Conservation (phyloP, 2,113 vertebrate species). For the Neodontobutis hainanensis region DNA sequence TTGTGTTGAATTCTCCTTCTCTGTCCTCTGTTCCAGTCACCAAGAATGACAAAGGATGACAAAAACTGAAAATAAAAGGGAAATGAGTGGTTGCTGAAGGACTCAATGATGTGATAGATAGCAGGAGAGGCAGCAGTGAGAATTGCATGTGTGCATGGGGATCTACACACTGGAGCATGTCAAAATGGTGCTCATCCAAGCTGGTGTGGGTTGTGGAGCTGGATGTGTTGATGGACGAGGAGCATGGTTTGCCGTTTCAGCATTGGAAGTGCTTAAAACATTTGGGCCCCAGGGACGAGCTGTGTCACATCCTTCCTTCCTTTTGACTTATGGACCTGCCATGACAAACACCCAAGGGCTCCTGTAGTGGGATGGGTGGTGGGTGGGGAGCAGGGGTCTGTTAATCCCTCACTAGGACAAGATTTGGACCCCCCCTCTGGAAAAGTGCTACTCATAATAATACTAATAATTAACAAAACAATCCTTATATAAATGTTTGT, state of each 20-base stretch:
- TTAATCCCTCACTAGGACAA: not conserved
- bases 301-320: slow-evolving; percentile 57
- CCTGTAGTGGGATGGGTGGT: not conserved
- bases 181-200: slow-evolving; percentile 4
- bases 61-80: slow-evolving; percentile 20
- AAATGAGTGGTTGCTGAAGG: slow-evolving; percentile 29
- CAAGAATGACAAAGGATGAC: slow-evolving; percentile 23
- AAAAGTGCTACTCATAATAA: not conserved
- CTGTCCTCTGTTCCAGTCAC: slow-evolving; percentile 36
- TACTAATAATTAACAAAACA: not conserved
- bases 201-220: slow-evolving; percentile 16
- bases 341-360: slow-evolving; percentile 59
- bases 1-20: slow-evolving; percentile 21
- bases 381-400: not conserved
- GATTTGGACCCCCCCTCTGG: slow-evolving; percentile 6
- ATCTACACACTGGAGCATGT: slow-evolving; percentile 23
- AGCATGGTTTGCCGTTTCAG: slow-evolving; percentile 68
- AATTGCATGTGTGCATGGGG: slow-evolving; percentile 14
- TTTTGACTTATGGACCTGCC: slow-evolving; percentile 71
- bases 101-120: slow-evolving; percentile 50
- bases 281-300: slow-evolving; percentile 51
- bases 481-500: too few relatives aligned
- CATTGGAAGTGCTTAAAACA: slow-evolving; percentile 68
- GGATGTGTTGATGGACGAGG: slow-evolving; percentile 58
- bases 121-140: slow-evolving; percentile 7